Base-by-base conservation (phyloP, 2,797 vertebrate species). In the Chloroceryle inda region DNA sequence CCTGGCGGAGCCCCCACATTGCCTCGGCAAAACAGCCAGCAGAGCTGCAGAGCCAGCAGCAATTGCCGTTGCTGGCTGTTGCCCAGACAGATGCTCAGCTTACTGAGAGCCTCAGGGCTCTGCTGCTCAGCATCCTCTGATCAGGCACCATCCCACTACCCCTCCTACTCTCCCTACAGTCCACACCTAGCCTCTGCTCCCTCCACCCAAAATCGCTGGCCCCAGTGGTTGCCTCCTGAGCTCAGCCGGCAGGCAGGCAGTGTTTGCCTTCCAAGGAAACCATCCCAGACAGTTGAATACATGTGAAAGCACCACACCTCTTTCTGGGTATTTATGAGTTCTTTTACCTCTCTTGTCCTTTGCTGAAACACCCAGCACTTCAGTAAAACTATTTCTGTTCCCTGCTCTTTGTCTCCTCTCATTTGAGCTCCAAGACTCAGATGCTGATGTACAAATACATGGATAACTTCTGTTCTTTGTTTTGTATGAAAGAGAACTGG, bases 41-140 rank as follows among this genome's bases (percentile, higher is more conserved):
- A n/a, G 59, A 92, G 27, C 61, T 86, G 44, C 61, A 59, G 56
- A 40, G 45, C 14, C 64, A 71, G 40, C 52, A 88, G 59, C 29
- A 56, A 20, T 33, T 1, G 0, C 24, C 27, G 22, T 17, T 19
- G 38, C 74, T 1, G 0, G 56, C 24, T 10, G 2, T 10, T 47
- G 49, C 66, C 59, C 12, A 45, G 45, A 19, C 21, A 64, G 71
- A 29, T 1, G 26, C 76, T 83, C 5, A 2, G 44, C 50, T 53
- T 44, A 38, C 66, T 1, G 1, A 63, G 20, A 63, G 20, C 24
- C 37, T 16, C 26, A 3, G 18, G 61, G 35, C 37, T 80, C 68
- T 40, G n/a, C 35, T 4, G 2, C 31, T 83, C 68, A 10, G 27
- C 37, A 26, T 40, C 42, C 55, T 77, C 67, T 1, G 7, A 38